Base-by-base conservation (phyloP, 2,113 vertebrate genomes). In the Rhabdomys dilectus region DNA sequence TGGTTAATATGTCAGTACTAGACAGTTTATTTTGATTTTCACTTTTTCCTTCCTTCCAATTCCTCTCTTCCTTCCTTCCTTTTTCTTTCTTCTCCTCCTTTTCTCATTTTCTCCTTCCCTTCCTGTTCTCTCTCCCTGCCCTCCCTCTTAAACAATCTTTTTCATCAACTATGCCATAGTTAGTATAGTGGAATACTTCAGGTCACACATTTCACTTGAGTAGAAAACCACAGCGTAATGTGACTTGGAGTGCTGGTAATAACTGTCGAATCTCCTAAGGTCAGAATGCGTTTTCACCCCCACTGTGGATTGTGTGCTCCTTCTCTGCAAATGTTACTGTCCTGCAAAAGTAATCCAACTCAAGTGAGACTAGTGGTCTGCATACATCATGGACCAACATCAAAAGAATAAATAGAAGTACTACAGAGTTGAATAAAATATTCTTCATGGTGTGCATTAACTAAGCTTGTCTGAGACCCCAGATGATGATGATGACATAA, bases 261-360 rank as follows among this genome's bases (percentile, higher is more conserved):
- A 76, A 91, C 5, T 45, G 51, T 31, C 5, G n/a, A 85, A 24
- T 51, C 39, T 90, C 95, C 76, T 66, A 48, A 96, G 80, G 60
- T 39, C 48, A 19, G 26, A 24, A 48, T 92, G 62, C 70, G 66
- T 70, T 94, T 87, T 75, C 51, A 36, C 10, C 48, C 31, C 17
- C 64, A 22, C 78, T 84, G 75, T 56, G 82, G 51, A 87, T 93
- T 80, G 21, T 87, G 58, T 62, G 70, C 7, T 48, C 91, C 48
- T 82, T 75, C 16, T 22, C 13, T 73, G 34, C 88, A 89, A 92
- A 84, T 70, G 60, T 80, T 82, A 39, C 62, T 7, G 17, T 3
- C 34, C n/a, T 56, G 0, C 15, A 91, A 95, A 92, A 86, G 89
- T 86, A 84, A 29, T 75, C 68, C 89, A 95, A 94, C 86, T 45